A percentile compares a stretch with the other conserved stretches of the same genome.
These are phyloP conservation scores for Acanthosepion esculentum DNA, from an alignment of 2,888 invertebrate species.

Conservation along the genomic window DNA sequence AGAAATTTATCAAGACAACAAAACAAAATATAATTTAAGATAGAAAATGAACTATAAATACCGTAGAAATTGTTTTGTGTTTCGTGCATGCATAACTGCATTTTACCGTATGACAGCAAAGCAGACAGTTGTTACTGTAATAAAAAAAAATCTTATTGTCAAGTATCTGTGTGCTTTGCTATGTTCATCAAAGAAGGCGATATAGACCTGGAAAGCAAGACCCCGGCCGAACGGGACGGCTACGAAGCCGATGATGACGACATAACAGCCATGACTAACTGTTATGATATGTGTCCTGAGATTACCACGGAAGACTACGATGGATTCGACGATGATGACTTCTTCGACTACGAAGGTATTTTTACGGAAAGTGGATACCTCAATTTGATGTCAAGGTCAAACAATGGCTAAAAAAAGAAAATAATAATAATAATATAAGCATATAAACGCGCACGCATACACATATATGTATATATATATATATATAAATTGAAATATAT, in stretches of 20 bases:
- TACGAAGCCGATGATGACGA: constrained; percentile 41
- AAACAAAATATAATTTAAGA: not conserved
- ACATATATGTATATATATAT: constrained; percentile 33
- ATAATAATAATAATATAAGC: not conserved
- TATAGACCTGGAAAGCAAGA: constrained; percentile 34
- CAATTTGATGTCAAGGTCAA: not conserved
- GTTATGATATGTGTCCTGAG: constrained; percentile 1
- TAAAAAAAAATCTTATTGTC: not conserved
- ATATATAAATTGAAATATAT: not conserved
- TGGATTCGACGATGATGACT: constrained; percentile 38
- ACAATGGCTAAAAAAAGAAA: not conserved
- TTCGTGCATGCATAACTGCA: not conserved
- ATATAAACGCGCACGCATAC: not conserved
- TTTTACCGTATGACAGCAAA: constrained; percentile 10
- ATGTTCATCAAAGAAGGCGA: constrained; percentile 34
- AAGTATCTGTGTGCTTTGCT: constrained; percentile 44
- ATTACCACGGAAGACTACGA: constrained; percentile 34
- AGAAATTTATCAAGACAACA: not conserved
- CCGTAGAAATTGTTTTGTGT: not conserved
- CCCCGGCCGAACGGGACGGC: not conserved
- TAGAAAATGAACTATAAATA: not conserved
- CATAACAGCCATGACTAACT: constrained; percentile 4
- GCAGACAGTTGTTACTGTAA: not conserved
- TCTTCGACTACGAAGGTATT: constrained; percentile 44
- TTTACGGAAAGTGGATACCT: not conserved